These are phyloP conservation scores for Pogonocichla stellata DNA, from an alignment of 2,113 vertebrate species.

Conservation along the genomic window DNA sequence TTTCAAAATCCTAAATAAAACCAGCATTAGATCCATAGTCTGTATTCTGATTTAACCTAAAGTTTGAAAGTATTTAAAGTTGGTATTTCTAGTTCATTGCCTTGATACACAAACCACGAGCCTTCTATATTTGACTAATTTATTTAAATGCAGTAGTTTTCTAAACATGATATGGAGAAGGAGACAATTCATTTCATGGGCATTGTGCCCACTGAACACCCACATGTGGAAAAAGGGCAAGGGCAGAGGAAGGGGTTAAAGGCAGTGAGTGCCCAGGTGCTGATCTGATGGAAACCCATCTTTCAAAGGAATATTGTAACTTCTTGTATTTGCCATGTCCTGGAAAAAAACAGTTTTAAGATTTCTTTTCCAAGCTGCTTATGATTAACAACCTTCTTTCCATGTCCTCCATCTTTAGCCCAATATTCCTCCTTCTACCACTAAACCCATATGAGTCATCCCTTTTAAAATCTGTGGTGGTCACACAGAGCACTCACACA, in stretches of 20 bases:
- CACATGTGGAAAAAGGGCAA: fast-evolving
- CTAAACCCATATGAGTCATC: slow-evolving; percentile 5
- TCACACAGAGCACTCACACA: neutral
- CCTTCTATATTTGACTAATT: neutral
- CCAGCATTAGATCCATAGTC: neutral
- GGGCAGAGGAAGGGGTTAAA: neutral
- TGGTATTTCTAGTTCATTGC: neutral
- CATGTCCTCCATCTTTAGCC: neutral
- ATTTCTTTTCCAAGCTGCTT: neutral
- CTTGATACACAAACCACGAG: neutral
- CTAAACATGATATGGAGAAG: neutral
- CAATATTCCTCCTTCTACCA: neutral
- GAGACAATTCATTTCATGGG: neutral
- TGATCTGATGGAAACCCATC: neutral
- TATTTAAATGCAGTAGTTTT: neutral
- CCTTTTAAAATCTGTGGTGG: neutral
- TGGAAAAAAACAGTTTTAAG: neutral
- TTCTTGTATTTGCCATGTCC: neutral
- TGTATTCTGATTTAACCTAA: neutral
- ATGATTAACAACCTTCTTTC: slow-evolving; percentile 10
- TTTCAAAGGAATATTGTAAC: neutral
- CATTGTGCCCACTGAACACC: neutral
- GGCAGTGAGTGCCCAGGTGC: neutral
- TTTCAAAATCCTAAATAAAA: neutral
- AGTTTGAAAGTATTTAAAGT: neutral